Evolutionary conservation across 2,888 invertebrate genomes (phyloP), one percentile per base, ranked within the genome.

Genomic region (Metalampra italica): DNA sequence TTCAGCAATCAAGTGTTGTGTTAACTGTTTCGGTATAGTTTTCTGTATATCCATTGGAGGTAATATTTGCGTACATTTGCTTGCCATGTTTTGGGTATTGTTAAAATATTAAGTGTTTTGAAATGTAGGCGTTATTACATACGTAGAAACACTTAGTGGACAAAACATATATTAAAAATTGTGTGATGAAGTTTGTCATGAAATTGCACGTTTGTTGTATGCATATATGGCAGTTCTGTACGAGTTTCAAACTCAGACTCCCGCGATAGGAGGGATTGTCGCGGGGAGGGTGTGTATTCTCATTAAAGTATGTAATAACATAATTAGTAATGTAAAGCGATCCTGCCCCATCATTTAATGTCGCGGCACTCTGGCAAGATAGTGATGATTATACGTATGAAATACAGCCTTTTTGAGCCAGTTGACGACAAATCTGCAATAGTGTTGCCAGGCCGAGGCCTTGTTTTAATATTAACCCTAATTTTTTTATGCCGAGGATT

Each of bases 281-380:
- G 22, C 22, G 22, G 3, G 2, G 22, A 22, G 3, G 3, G 22
- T 49, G 5, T 22, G 22, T 22, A 22, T 22, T 22, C 22, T 22
- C 22, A 22, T 22, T 22, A 22, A 3, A 22, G 2, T 22, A 22
- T 22, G 22, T 3, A 22, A 22, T 22, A 22, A 22, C 22, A 5
- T 32, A 11, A 9, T 32, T 32, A 4, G 4, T 32, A 32, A 32
- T 9, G 32, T 32, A 32, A 55, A 55, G 62, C 60, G 57, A 52
- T 53, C 46, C 52, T 65, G 66, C 65, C 68, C 66, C 69, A 68
- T 62, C 41, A 43, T 47, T 45, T 11, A 36, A 9, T 22, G 32
- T 9, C 32, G 32, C 8, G 8, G 32, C 9, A 32, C 11, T 5
- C 32, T 9, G 32, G 2, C 32, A 7, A 32, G 8, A 9, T 32